Evolutionary conservation across 2,888 invertebrate genomes (phyloP).

Genomic region (Stenichneumon culpator): DNA sequence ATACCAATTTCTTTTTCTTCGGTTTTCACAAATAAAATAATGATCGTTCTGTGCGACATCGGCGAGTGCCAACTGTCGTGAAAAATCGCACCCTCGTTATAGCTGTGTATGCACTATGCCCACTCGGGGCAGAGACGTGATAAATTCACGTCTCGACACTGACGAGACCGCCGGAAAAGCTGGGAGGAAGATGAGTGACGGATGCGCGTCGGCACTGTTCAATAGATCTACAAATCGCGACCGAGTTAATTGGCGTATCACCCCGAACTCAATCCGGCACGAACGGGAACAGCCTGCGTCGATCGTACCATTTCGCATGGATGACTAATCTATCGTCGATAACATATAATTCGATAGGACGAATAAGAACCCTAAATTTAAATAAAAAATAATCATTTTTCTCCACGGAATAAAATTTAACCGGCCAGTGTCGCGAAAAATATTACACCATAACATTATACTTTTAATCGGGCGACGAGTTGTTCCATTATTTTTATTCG

Average conservation of each 20-base stretch:
- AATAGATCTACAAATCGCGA: slow-evolving; percentile 2
- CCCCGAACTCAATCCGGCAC: background rate
- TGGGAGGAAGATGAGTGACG: background rate
- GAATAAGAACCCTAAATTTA: background rate
- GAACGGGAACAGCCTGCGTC: background rate
- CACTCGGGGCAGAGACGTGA: background rate
- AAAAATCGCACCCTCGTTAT: background rate
- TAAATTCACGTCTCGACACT: slow-evolving; percentile 1
- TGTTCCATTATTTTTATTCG: too few species aligned
- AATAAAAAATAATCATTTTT: too few species aligned
- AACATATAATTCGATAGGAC: background rate
- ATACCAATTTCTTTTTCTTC: too few species aligned
- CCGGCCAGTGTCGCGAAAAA: too few species aligned
- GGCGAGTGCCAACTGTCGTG: background rate
- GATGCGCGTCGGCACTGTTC: background rate
- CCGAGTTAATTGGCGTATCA: slow-evolving; percentile 1
- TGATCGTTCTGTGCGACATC: too few species aligned
- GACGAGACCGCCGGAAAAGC: background rate
- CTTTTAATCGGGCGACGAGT: too few species aligned
- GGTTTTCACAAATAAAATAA: too few species aligned
- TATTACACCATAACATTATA: too few species aligned
- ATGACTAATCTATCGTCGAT: background rate
- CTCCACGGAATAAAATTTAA: too few species aligned
- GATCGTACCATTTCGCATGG: background rate
- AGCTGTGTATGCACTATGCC: background rate